phyloP scores from a whole-genome alignment of 2,797 vertebrate genomes.

The Aulostomus chinensis region DNA sequence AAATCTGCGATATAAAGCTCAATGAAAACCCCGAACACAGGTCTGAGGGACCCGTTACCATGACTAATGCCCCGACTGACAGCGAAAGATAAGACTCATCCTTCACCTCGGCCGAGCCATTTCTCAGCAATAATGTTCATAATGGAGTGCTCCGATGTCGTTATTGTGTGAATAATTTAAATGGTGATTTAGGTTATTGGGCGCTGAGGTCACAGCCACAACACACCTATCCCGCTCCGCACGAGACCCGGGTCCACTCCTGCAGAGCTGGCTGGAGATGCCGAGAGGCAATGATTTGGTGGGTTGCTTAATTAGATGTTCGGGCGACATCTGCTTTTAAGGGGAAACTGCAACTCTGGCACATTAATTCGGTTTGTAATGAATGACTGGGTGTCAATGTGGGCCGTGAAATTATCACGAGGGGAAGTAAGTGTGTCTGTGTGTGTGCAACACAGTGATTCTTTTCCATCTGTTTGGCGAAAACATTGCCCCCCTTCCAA shows the following conservation, averaged over 20 bases:
- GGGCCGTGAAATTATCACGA: slow-evolving; percentile 73
- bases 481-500: slow-evolving; percentile 66
- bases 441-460: slow-evolving; percentile 71
- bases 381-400: slow-evolving; percentile 76
- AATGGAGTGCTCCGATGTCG: slow-evolving; percentile 94
- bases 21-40: slow-evolving; percentile 91
- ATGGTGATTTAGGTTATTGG: slow-evolving; percentile 78
- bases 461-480: slow-evolving; percentile 81
- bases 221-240: slow-evolving; percentile 42
- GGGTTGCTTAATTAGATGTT: slow-evolving; percentile 76
- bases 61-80: slow-evolving; percentile 97
- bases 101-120: slow-evolving; percentile 92
- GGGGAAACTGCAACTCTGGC: slow-evolving; percentile 75
- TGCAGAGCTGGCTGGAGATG: slow-evolving; percentile 43
- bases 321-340: slow-evolving; percentile 77
- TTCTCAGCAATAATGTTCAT: slow-evolving; percentile 99
- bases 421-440: slow-evolving; percentile 57
- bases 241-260: slow-evolving; percentile 23
- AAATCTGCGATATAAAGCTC: slow-evolving; percentile 96
- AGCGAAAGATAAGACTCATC: slow-evolving; percentile 98
- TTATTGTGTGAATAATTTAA: slow-evolving; percentile 92
- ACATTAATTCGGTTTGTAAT: slow-evolving; percentile 79
- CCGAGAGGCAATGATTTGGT: slow-evolving; percentile 61
- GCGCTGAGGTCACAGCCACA: slow-evolving; percentile 65
- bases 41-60: slow-evolving; percentile 90